These are phyloP conservation scores for Sceloporus undulatus DNA, from an alignment of 2,113 vertebrate genomes.

Conservation along the genomic window DNA sequence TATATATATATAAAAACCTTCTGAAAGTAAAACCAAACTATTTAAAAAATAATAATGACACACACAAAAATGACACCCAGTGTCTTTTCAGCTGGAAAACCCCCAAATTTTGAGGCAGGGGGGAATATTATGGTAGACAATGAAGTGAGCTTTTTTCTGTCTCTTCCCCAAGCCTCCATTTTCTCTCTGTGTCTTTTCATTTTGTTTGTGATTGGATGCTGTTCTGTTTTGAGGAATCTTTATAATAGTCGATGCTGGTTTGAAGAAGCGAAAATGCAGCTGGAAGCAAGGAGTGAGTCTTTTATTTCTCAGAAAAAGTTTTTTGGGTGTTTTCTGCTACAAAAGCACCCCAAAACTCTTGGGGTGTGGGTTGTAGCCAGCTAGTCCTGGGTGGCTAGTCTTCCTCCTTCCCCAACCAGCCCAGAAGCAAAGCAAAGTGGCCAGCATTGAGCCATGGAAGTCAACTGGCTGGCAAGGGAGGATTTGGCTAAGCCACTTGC, in stretches of 20 bases:
- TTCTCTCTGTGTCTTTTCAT: too few species aligned
- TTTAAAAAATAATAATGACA: background rate
- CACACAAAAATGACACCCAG: conserved; percentile 18
- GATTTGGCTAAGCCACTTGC: conserved; percentile 68
- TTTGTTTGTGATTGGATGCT: conserved; percentile 56
- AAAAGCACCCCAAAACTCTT: too few species aligned
- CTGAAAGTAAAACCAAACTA: conserved; percentile 85
- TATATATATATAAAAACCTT: conserved; percentile 75
- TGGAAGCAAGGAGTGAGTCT: conserved; percentile 33
- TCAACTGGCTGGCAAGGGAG: conserved; percentile 73
- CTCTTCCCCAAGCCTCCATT: conserved; percentile 39
- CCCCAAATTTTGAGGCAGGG: conserved; percentile 75
- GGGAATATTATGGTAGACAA: conserved; percentile 52
- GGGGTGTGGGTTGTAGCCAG: too few species aligned
- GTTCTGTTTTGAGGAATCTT: conserved; percentile 64
- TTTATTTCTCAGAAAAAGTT: background rate
- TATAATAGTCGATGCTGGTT: conserved; percentile 67
- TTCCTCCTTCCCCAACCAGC: background rate
- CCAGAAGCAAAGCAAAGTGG: background rate
- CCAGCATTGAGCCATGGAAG: conserved; percentile 61
- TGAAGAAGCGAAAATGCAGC: conserved; percentile 46
- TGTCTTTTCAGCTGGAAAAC: conserved; percentile 86
- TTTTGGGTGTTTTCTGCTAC: too few species aligned
- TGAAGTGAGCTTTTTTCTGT: conserved; percentile 70
- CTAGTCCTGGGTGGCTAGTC: background rate